Evolutionary conservation across 92 coral and sea anemone species (phyloP).

Genomic region (Chrysogorgia sp.): DNA sequence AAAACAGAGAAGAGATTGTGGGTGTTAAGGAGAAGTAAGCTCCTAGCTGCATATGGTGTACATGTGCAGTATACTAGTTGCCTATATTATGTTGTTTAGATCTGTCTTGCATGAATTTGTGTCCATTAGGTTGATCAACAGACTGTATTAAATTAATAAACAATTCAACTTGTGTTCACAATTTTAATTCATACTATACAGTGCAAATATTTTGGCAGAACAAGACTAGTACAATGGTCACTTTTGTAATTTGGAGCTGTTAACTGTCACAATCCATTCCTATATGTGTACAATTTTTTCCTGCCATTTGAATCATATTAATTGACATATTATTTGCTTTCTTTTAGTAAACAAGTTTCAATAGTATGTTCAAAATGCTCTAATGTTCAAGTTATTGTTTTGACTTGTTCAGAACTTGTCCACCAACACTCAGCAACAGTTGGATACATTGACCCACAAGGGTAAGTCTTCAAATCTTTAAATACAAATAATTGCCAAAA

Average conservation of each 20-base stretch:
- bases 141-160: no score
- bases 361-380: slow-evolving; percentile 78
- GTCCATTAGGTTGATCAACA: neutral
- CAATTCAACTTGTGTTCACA: no score
- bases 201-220: no score
- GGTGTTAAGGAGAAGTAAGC: slow-evolving; percentile 31
- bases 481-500: no score
- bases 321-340: neutral
- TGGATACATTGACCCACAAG: slow-evolving; percentile 77
- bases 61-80: no score
- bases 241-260: no score
- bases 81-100: neutral
- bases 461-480: slow-evolving; percentile 54
- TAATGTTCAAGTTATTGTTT: slow-evolving; percentile 56
- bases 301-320: no score
- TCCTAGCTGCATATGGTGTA: neutral
- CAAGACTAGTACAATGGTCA: no score
- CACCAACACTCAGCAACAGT: slow-evolving; percentile 79
- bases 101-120: no score
- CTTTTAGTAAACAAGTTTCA: slow-evolving; percentile 49
- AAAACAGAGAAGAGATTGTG: slow-evolving; percentile 63
- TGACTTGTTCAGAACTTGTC: slow-evolving; percentile 70
- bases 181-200: no score
- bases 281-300: no score
- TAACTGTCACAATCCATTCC: no score